Conservation (phyloP, 2,113 vertebrate genomes). For the Rhinopithecus roxellana region DNA sequence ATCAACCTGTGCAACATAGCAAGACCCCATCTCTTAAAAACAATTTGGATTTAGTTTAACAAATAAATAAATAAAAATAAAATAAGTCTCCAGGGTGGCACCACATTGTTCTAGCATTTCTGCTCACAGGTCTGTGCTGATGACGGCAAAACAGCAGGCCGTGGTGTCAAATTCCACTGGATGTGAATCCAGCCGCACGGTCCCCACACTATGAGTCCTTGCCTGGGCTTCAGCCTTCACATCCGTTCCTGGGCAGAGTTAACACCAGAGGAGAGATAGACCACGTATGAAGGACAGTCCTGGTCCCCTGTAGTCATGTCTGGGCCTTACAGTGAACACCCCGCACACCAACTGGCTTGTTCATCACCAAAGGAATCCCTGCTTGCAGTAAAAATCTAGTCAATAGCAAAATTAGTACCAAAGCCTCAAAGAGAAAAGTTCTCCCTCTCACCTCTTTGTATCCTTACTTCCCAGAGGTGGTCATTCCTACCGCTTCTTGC, state of each 20-base stretch:
- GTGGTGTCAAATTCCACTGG: fast-evolving
- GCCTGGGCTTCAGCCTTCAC: fast-evolving
- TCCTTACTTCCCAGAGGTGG: not conserved
- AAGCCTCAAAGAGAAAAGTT: too few species aligned
- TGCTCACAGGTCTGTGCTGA: not conserved
- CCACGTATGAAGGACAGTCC: not conserved
- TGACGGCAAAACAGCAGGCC: fast-evolving
- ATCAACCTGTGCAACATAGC: not conserved
- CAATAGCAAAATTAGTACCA: not conserved
- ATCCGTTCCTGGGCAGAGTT: not conserved
- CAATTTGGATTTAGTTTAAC: too few species aligned
- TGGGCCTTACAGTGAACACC: not conserved
- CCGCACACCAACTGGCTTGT: fast-evolving
- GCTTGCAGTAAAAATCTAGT: not conserved
- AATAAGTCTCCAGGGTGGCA: not conserved
- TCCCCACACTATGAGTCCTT: fast-evolving
- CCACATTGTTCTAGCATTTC: fast-evolving
- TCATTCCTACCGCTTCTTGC: fast-evolving
- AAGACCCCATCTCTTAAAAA: not conserved
- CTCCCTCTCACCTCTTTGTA: not conserved
- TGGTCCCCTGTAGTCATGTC: not conserved
- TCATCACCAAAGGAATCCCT: too few species aligned
- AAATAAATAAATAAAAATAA: not conserved
- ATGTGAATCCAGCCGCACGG: fast-evolving
- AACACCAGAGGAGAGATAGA: not conserved